Evolutionary conservation across 2,888 invertebrate genomes (phyloP), one percentile per base, ranked within the genome.

Genomic region (Leptopilina myrica): DNA sequence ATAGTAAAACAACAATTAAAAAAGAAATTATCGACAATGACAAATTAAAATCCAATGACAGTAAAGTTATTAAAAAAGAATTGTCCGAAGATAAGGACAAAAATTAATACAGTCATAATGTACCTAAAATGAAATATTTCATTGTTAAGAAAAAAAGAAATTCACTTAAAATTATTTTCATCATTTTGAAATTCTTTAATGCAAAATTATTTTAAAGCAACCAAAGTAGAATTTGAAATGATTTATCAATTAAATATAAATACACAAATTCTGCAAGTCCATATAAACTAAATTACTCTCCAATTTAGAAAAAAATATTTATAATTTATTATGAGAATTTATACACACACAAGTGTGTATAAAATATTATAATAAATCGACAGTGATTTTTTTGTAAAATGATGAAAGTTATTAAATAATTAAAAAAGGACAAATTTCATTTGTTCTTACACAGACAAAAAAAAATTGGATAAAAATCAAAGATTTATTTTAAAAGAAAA

Each of bases 1-100:
- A 91, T 76, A 88, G 83, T 76, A 91, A 91, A 78, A 79, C 87
- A 66, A 84, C 85, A n/a, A 78, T 90, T 7, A 91, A 91, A 76
- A 91, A 89, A 79, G 91, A 91, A 67, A 65, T 84, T 26, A 5
- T 14, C 5, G 78, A 76, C 7, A 90, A 20, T 76, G 91, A 91
- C 11, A 91, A 88, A 75, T 90, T 90, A 12, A 91, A 90, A 82
- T 90, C 90, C 81, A 85, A 85, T 84, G 89, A 90, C 83, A 85
- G 86, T 85, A 89, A 89, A 88, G 82, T 85, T 83, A 79, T 79
- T 67, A 78, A 87, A 77, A 89, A 89, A 79, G 88, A 88, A 78
- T 88, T 88, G 77, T 78, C 80, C 59, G 87, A 85, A 59, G 86
- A 87, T 69, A 87, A 86, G 81, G 87, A 87, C 76, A 88, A 87